phyloP scores from a whole-genome alignment of 2,888 invertebrate genomes.

The Drosophila parthenogenetica region DNA sequence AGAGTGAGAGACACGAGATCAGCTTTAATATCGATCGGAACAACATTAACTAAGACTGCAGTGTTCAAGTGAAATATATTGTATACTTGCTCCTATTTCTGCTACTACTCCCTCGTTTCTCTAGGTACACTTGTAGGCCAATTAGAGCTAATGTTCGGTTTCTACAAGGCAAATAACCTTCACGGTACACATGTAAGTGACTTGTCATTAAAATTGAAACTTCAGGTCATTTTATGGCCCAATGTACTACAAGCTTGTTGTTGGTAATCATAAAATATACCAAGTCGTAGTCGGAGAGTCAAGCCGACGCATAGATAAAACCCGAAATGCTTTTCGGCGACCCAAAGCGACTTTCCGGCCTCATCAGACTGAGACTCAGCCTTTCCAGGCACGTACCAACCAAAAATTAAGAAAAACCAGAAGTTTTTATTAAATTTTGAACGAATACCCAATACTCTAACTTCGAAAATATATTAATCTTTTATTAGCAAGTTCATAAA shows the following conservation, averaged over 20 bases:
- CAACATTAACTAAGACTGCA: background rate
- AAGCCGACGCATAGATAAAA: slow-evolving; percentile 60
- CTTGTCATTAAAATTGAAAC: slow-evolving; percentile 77
- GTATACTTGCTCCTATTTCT: too few relatives aligned
- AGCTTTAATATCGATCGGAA: slow-evolving; percentile 11
- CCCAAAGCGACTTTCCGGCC: slow-evolving; percentile 32
- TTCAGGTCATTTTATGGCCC: slow-evolving; percentile 69
- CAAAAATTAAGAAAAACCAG: slow-evolving; percentile 6
- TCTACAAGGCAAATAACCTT: slow-evolving; percentile 34
- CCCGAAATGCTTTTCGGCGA: slow-evolving; percentile 25
- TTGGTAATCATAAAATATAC: slow-evolving; percentile 45
- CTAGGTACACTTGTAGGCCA: slow-evolving; percentile 30
- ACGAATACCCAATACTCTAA: too few relatives aligned
- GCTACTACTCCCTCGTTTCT: too few relatives aligned
- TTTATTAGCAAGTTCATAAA: too few relatives aligned
- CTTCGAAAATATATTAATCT: too few relatives aligned
- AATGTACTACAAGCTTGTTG: slow-evolving; percentile 43
- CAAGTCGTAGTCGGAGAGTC: slow-evolving; percentile 1
- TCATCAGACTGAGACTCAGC: slow-evolving; percentile 34
- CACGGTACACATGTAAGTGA: slow-evolving; percentile 62
- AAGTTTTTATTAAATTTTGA: background rate
- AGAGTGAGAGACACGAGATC: slow-evolving; percentile 8
- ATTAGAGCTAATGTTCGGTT: slow-evolving; percentile 58
- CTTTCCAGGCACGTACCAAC: slow-evolving; percentile 71
- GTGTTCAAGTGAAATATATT: background rate